phyloP scores from a whole-genome alignment of 2,113 vertebrate genomes.

The Leiothrix lutea region DNA sequence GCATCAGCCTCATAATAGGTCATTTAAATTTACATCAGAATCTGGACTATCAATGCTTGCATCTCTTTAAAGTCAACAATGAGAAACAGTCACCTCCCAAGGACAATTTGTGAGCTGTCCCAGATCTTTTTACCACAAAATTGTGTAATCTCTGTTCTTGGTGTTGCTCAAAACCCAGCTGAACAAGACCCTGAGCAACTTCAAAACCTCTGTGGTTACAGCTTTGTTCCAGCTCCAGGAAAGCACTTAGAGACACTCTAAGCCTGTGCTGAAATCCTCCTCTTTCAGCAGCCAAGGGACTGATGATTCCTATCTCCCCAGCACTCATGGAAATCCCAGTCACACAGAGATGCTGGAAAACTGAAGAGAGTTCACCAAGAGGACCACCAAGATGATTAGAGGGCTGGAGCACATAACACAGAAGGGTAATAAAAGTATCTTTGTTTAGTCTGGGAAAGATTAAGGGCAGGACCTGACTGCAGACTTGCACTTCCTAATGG shows the following conservation, averaged over 20 bases:
- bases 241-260: not conserved
- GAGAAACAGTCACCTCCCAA: not conserved
- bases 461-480: not conserved
- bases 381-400: not conserved
- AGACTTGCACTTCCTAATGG: not conserved
- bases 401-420: not conserved
- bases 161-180: not conserved
- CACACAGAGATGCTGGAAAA: not conserved
- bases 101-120: not conserved
- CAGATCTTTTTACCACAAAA: not conserved
- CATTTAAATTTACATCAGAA: not conserved
- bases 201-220: not conserved
- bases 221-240: not conserved
- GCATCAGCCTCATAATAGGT: not conserved
- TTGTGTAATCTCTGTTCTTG: not conserved
- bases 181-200: not conserved
- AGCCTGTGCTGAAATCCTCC: not conserved
- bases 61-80: not conserved
- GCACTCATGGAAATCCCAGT: not conserved
- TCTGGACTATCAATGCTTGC: not conserved
- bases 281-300: not conserved
- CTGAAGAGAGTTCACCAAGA: not conserved
- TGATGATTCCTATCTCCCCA: not conserved
- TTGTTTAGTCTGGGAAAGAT: not conserved
- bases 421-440: not conserved